Conservation (phyloP, 2,888 invertebrate species). For the Cheilosia variabilis region DNA sequence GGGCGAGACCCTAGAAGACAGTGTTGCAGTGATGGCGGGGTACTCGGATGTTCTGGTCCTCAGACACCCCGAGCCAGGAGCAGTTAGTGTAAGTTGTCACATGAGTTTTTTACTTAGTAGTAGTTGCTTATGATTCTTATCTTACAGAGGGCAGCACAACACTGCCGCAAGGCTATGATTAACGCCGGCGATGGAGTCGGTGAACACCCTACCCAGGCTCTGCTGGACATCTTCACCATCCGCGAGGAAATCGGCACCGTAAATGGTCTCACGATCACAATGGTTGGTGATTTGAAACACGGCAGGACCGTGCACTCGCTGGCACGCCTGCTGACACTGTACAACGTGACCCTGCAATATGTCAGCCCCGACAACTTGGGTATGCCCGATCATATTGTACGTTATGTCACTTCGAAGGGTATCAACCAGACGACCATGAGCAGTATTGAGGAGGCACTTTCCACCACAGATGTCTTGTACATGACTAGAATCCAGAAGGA, state of each 20-base stretch:
- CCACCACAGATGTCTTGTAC: slow-evolving; percentile 98
- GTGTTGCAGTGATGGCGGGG: slow-evolving; percentile 93
- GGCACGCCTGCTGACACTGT: slow-evolving; percentile 95
- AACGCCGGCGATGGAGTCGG: slow-evolving; percentile 99
- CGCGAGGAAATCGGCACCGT: slow-evolving; percentile 99
- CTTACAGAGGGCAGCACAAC: slow-evolving; percentile 90
- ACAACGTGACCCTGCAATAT: slow-evolving; percentile 96
- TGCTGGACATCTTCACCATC: slow-evolving; percentile 98
- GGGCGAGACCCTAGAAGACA: slow-evolving; percentile 97
- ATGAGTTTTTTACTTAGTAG: neutral
- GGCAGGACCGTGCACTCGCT: slow-evolving; percentile 99
- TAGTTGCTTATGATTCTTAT: neutral
- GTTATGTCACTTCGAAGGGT: slow-evolving; percentile 91
- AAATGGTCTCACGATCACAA: slow-evolving; percentile 97
- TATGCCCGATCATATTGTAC: slow-evolving; percentile 95
- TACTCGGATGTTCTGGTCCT: slow-evolving; percentile 97
- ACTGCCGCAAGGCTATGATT: slow-evolving; percentile 94
- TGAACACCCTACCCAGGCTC: slow-evolving; percentile 98
- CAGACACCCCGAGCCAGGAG: slow-evolving; percentile 96
- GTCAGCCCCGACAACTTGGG: slow-evolving; percentile 93
- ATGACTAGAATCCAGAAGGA: slow-evolving; percentile 99
- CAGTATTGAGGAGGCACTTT: slow-evolving; percentile 93
- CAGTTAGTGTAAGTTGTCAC: slow-evolving; percentile 89
- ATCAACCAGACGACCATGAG: slow-evolving; percentile 87
- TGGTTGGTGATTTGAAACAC: slow-evolving; percentile 99